Evolutionary conservation across 2,888 invertebrate genomes (phyloP), one percentile per base, ranked within the genome.

Genomic region (Cheilosia grossa): DNA sequence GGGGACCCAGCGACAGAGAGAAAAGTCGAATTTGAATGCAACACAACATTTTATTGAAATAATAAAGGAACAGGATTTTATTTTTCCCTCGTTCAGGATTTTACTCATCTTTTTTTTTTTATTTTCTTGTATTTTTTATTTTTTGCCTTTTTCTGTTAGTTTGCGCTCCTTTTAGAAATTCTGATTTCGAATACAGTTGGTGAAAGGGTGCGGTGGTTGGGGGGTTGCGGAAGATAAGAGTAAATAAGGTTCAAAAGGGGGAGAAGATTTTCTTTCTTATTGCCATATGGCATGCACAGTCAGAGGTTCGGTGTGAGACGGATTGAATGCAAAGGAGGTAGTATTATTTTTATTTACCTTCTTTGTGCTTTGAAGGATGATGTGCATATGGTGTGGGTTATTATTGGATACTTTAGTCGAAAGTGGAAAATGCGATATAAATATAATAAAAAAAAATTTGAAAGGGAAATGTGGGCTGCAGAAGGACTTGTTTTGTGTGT

Each of bases 31-130:
- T 70, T 72, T 70, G 78, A 79, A 79, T 79, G 78, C 78, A 70
- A 64, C 63, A 66, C 70, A 79, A 72, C 63, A 72, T 79, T 70
- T 72, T 58, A 79, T 72, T 70, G 78, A 79, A 79, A 79, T 64
- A 79, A 70, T 79, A 70, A 70, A 79, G 69, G 51, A 64, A 44
- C 56, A 70, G 37, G 78, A 72, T 72, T 79, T 79, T 79, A 79
- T 72, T 64, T 70, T 64, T 63, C 54, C 51, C 49, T 78, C 61
- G 49, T 78, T 63, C 70, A 47, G 54, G 67, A 78, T 70, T 63
- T 67, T 17, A 24, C 21, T 67, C 49, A 56, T 75, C n/a, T 37
- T n/a, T 53, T 49, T 37, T 10, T 37, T 10, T n/a, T n/a, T n/a
- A n/a, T n/a, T n/a, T n/a, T n/a, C n/a, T n/a, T n/a, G n/a, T n/a